These are phyloP conservation scores for Zhengitettix transpicula DNA, from an alignment of 2,888 invertebrate genomes.

Conservation along the genomic window DNA sequence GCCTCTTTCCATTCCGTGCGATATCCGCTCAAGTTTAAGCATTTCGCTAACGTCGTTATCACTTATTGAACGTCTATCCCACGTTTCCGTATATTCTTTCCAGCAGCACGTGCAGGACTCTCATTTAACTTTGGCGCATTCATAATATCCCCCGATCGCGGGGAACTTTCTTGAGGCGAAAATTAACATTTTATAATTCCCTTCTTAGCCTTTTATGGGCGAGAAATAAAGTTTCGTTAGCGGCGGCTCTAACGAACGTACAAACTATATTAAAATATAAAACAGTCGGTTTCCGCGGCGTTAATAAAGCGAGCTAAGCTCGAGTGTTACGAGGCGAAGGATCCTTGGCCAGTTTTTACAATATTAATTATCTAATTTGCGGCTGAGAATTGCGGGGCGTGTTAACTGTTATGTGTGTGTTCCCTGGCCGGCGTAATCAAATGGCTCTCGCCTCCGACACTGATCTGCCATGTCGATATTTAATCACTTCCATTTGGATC, in stretches of 20 bases:
- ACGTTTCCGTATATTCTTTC: too few relatives aligned
- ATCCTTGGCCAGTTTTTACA: background rate
- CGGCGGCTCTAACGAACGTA: background rate
- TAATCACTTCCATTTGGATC: background rate
- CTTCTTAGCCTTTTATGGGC: background rate
- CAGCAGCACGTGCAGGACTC: too few relatives aligned
- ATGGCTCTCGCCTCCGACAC: background rate
- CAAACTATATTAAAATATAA: background rate
- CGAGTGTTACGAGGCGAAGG: background rate
- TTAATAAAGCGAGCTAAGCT: background rate
- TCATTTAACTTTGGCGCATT: too few relatives aligned
- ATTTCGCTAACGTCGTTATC: too few relatives aligned
- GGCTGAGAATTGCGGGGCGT: background rate
- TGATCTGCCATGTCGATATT: background rate
- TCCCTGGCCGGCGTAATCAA: background rate
- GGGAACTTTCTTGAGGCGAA: background rate
- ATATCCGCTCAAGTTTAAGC: too few relatives aligned
- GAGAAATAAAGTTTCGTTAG: background rate
- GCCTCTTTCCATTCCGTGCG: too few relatives aligned
- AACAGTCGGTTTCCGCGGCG: background rate
- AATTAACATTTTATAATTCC: background rate
- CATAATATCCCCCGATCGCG: background rate
- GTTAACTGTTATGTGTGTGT: background rate
- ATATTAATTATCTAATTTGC: background rate
- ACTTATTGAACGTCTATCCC: too few relatives aligned